phyloP scores from a whole-genome alignment of 2,113 vertebrate species.

The Neomonachus schauinslandi region DNA sequence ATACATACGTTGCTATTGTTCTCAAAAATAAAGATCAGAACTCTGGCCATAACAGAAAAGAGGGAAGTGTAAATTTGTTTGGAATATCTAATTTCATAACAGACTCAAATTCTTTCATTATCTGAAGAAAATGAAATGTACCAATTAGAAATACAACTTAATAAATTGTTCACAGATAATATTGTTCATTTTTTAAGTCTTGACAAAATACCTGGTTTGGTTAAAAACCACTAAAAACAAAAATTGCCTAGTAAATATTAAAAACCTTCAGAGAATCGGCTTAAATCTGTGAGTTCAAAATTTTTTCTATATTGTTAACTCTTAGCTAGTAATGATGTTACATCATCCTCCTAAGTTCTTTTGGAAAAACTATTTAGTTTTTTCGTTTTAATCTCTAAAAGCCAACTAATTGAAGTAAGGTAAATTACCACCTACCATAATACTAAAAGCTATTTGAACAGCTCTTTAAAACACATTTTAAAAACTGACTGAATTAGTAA shows the following conservation, averaged over 20 bases:
- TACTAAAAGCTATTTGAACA: constrained; percentile 31
- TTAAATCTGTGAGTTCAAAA: constrained; percentile 48
- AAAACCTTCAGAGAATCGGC: constrained; percentile 33
- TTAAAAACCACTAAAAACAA: constrained; percentile 59
- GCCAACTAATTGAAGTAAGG: constrained; percentile 1
- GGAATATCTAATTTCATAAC: constrained; percentile 50
- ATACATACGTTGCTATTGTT: background rate
- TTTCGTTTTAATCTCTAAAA: constrained; percentile 49
- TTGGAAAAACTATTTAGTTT: constrained; percentile 34
- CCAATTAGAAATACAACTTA: constrained; percentile 15
- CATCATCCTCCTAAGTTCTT: constrained; percentile 30
- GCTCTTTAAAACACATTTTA: constrained; percentile 38
- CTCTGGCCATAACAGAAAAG: constrained; percentile 30
- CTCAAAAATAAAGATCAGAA: constrained; percentile 46
- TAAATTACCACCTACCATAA: constrained; percentile 1
- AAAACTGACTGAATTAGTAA: constrained; percentile 31
- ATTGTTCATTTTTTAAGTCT: constrained; percentile 58
- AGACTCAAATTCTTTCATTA: constrained; percentile 25
- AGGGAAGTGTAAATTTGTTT: constrained; percentile 61
- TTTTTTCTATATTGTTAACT: constrained; percentile 27
- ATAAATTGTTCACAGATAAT: constrained; percentile 49
- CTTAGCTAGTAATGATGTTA: constrained; percentile 13
- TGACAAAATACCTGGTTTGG: constrained; percentile 50
- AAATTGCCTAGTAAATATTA: constrained; percentile 8
- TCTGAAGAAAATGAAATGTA: constrained; percentile 47